Conservation (phyloP, 2,888 invertebrate species). For the Protodeltote pygarga region DNA sequence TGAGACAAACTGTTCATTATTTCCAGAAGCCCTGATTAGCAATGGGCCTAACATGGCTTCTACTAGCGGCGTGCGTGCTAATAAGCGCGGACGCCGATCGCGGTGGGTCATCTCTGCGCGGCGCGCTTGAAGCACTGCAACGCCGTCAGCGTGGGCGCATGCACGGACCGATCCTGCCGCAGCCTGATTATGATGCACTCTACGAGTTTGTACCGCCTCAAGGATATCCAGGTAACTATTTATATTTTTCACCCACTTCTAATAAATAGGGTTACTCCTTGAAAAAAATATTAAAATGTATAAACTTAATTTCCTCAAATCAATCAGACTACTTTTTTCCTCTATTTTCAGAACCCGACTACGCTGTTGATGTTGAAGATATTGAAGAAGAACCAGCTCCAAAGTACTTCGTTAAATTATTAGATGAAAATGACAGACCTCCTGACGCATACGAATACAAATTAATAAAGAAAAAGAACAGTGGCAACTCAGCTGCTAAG, state of each 20-base stretch:
- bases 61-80: conserved; percentile 59
- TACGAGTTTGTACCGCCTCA: conserved; percentile 79
- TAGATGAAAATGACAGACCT: conserved; percentile 76
- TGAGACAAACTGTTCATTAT: no score
- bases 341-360: conserved; percentile 72
- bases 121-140: conserved; percentile 84
- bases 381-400: conserved; percentile 69
- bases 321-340: no score
- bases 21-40: conserved; percentile 39
- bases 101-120: conserved; percentile 80
- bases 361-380: conserved; percentile 71
- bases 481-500: conserved; percentile 53
- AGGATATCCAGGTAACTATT: conserved; percentile 71
- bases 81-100: conserved; percentile 63
- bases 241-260: no score
- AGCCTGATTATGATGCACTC: conserved; percentile 73
- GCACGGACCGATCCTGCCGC: conserved; percentile 62
- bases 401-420: conserved; percentile 74
- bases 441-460: conserved; percentile 86
- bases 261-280: no score
- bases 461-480: conserved; percentile 83
- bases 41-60: conserved; percentile 71
- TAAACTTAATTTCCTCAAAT: no score
- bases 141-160: conserved; percentile 79
- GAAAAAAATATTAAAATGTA: no score